Conservation (phyloP, 2,113 vertebrate species). For the Rhynchomys soricoides region DNA sequence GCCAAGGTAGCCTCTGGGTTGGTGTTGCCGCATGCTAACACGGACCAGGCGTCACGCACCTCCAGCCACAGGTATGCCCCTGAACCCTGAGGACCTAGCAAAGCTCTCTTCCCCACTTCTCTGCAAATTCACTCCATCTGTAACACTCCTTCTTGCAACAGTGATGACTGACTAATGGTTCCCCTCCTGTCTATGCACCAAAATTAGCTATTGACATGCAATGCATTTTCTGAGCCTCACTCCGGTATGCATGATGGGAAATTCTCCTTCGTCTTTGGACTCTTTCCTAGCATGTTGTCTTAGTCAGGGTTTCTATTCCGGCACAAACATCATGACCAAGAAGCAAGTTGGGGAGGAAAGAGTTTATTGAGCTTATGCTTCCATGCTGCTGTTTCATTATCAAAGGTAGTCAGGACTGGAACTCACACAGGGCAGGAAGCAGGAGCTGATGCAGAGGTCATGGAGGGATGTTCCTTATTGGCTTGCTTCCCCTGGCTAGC, state of each 20-base stretch:
- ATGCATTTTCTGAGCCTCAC: neutral
- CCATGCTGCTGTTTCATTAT: too few species aligned
- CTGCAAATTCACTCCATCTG: neutral
- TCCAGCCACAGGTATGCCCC: neutral
- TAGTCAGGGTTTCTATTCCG: too few species aligned
- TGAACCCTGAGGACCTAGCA: neutral
- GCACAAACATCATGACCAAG: too few species aligned
- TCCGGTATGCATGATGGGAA: neutral
- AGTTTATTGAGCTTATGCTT: too few species aligned
- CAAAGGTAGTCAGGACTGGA: too few species aligned
- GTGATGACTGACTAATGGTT: neutral
- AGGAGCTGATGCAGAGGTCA: too few species aligned
- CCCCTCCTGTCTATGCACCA: neutral
- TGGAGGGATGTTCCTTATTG: too few species aligned
- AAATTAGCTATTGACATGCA: slow-evolving; percentile 18
- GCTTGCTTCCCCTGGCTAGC: too few species aligned
- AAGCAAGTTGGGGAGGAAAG: too few species aligned
- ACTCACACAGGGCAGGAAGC: too few species aligned
- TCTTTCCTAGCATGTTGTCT: neutral
- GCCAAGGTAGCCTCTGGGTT: slow-evolving; percentile 25
- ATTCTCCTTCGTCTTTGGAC: neutral
- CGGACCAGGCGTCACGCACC: neutral
- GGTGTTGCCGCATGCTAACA: neutral
- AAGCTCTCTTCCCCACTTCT: neutral
- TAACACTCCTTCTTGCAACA: slow-evolving; percentile 31